Percentiles rank a stretch among this genome's conserved stretches.
Conservation (phyloP, 1,140 invertebrate genomes). For the Drosophila aff. region DNA sequence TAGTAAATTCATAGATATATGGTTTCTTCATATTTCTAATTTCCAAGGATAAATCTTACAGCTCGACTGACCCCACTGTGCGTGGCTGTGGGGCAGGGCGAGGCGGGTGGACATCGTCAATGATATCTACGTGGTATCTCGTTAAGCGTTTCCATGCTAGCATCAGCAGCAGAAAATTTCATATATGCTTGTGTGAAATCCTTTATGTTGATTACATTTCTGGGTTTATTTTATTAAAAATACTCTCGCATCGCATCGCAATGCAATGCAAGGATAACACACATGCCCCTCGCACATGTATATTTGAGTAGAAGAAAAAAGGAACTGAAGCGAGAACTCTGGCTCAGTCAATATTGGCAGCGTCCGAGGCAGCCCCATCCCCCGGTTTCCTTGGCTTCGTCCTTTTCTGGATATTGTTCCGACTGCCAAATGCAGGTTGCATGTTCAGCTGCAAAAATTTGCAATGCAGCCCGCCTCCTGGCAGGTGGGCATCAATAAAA, state of each 20-base stretch:
- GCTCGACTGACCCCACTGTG: slow-evolving; percentile 13
- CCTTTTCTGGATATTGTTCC: slow-evolving; percentile 65
- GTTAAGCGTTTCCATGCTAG: slow-evolving; percentile 71
- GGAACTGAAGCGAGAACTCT: slow-evolving; percentile 56
- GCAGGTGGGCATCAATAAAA: slow-evolving; percentile 71
- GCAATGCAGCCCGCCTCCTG: slow-evolving; percentile 68
- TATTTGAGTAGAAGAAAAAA: slow-evolving; percentile 28
- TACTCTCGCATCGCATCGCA: slow-evolving; percentile 58
- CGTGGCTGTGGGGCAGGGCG: neutral
- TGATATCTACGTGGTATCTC: slow-evolving; percentile 81
- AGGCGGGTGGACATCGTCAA: slow-evolving; percentile 51
- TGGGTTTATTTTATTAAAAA: slow-evolving; percentile 85
- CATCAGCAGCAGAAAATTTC: slow-evolving; percentile 57
- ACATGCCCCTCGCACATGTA: slow-evolving; percentile 16
- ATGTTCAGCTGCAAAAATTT: slow-evolving; percentile 77
- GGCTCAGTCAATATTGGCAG: slow-evolving; percentile 81
- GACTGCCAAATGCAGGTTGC: slow-evolving; percentile 80
- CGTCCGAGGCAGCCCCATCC: slow-evolving; percentile 62
- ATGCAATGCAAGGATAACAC: slow-evolving; percentile 74
- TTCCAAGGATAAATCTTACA: neutral
- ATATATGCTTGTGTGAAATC: slow-evolving; percentile 76
- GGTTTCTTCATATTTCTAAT: too few relatives aligned
- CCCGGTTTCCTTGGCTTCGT: slow-evolving; percentile 24
- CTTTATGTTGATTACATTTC: slow-evolving; percentile 85
- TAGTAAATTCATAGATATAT: too few relatives aligned